Conservation (phyloP, 1,140 invertebrate species). For the Steinernema feltiae region DNA sequence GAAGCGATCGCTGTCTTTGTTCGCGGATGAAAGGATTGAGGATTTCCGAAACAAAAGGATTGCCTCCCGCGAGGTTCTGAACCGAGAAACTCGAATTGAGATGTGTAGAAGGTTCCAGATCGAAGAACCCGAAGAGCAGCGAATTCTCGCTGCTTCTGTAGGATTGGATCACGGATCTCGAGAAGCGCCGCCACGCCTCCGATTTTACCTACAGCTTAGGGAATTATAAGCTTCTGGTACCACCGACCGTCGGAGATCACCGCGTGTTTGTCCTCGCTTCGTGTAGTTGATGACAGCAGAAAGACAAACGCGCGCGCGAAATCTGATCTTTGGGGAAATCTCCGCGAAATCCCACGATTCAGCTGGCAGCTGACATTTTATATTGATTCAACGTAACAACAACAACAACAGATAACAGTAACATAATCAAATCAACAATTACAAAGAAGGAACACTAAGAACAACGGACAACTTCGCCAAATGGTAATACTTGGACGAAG, state of each 20-base stretch:
- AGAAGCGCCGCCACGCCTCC: no score
- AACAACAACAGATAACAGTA: neutral
- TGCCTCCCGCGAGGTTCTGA: neutral
- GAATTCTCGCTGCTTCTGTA: no score
- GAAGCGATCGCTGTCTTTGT: neutral
- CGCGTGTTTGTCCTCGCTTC: neutral
- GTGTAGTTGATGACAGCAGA: neutral
- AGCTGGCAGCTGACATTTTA: no score
- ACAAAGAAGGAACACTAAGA: neutral
- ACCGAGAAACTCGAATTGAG: neutral
- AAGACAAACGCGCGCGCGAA: neutral
- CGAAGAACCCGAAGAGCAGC: neutral
- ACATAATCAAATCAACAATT: neutral
- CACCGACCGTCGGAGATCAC: neutral
- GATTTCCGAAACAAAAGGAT: neutral
- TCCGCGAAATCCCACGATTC: no score
- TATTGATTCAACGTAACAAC: neutral
- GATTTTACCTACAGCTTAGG: no score
- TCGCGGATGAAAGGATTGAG: neutral
- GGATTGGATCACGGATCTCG: no score
- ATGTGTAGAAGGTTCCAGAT: neutral
- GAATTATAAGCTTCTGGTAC: neutral
- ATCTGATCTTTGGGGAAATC: no score
- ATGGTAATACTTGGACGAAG: neutral
- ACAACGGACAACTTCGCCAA: neutral